Percentiles rank a stretch among this genome's conserved stretches.
Conservation (phyloP, 2,888 invertebrate genomes). For the Pseudanteris insignis region DNA sequence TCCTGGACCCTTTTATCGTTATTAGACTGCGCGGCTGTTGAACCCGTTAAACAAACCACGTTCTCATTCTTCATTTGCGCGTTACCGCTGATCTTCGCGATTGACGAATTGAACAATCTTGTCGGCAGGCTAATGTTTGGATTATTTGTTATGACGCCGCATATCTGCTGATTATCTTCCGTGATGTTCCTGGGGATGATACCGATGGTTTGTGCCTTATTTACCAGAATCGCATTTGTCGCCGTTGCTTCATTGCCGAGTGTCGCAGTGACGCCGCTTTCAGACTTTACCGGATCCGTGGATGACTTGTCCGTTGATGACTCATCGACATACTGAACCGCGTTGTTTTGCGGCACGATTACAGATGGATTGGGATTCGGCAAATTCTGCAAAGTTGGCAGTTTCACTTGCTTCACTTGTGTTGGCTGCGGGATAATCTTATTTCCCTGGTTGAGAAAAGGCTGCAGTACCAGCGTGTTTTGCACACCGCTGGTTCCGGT, state of each 20-base stretch:
- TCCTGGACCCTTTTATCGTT: constrained; percentile 35
- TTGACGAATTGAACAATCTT: constrained; percentile 60
- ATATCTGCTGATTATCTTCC: constrained; percentile 58
- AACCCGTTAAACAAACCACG: constrained; percentile 54
- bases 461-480: constrained; percentile 74
- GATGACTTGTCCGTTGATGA: constrained; percentile 31
- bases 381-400: constrained; percentile 58
- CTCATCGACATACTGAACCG: constrained; percentile 50
- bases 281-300: constrained; percentile 22
- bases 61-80: constrained; percentile 54
- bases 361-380: constrained; percentile 50
- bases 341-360: constrained; percentile 53
- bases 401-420: constrained; percentile 58
- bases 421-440: constrained; percentile 58
- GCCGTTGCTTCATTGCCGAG: constrained; percentile 21
- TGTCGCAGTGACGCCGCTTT: constrained; percentile 3
- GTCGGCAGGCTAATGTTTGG: constrained; percentile 58
- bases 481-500: constrained; percentile 66
- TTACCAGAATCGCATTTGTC: constrained; percentile 54
- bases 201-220: constrained; percentile 58
- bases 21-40: constrained; percentile 14
- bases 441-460: constrained; percentile 74
- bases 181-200: constrained; percentile 56
- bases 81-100: constrained; percentile 53
- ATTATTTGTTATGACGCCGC: constrained; percentile 63